Conservation (phyloP, 1,140 invertebrate species). For the Globodera rostochiensis region DNA sequence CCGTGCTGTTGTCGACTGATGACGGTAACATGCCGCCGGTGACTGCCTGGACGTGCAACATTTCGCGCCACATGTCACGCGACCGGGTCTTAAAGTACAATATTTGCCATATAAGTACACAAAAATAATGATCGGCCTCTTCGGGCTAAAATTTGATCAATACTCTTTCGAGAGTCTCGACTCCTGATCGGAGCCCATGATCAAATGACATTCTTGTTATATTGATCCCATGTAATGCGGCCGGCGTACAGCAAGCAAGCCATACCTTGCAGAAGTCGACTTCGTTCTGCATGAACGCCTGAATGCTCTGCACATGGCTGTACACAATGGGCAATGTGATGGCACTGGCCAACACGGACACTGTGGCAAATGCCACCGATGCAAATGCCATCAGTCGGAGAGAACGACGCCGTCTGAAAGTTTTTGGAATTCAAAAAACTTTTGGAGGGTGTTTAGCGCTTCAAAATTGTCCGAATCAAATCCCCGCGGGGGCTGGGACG, state of each 20-base stretch:
- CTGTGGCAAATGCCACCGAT: slow-evolving; percentile 62
- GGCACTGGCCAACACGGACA: slow-evolving; percentile 61
- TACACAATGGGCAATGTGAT: slow-evolving; percentile 63
- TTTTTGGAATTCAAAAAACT: too few relatives aligned
- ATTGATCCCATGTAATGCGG: background rate
- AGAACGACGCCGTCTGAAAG: slow-evolving; percentile 45
- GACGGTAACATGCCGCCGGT: slow-evolving; percentile 41
- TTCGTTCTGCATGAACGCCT: slow-evolving; percentile 65
- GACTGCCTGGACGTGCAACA: slow-evolving; percentile 60
- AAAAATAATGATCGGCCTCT: background rate
- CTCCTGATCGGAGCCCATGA: background rate
- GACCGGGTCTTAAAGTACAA: slow-evolving; percentile 53
- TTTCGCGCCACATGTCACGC: slow-evolving; percentile 64
- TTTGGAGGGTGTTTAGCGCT: too few relatives aligned
- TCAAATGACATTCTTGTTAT: too few relatives aligned
- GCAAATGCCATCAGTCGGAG: slow-evolving; percentile 57
- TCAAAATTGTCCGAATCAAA: too few relatives aligned
- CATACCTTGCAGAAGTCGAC: slow-evolving; percentile 65
- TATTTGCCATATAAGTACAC: background rate
- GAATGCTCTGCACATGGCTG: slow-evolving; percentile 63
- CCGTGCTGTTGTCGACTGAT: slow-evolving; percentile 26
- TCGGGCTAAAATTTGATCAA: background rate
- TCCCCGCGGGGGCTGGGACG: too few relatives aligned
- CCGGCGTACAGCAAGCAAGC: background rate
- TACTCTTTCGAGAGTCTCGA: background rate